phyloP scores from a whole-genome alignment of 2,797 vertebrate genomes.

The Gymnocypris eckloni region DNA sequence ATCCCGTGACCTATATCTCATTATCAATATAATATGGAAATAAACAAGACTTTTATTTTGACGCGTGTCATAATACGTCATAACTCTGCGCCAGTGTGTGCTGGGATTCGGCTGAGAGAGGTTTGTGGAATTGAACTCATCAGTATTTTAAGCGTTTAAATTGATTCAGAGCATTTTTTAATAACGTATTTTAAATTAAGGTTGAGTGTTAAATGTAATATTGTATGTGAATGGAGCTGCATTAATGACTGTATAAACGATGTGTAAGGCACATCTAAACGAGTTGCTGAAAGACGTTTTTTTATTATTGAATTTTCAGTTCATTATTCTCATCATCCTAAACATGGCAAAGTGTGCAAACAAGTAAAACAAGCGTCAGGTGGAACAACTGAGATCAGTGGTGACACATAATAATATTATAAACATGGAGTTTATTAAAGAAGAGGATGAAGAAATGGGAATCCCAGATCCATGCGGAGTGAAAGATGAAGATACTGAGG shows the following conservation, averaged over 20 bases:
- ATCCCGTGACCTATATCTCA: background rate
- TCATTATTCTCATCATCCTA: background rate
- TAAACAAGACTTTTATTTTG: background rate
- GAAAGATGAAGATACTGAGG: background rate
- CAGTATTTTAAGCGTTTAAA: background rate
- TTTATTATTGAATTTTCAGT: background rate
- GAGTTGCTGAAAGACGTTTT: background rate
- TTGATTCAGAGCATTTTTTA: background rate
- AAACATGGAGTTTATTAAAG: constrained; percentile 23
- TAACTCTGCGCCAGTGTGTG: no score
- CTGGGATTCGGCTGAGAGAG: background rate
- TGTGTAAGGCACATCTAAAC: background rate
- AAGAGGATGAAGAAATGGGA: background rate
- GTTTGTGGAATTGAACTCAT: background rate
- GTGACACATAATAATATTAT: background rate
- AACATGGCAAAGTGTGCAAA: background rate
- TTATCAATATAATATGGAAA: background rate
- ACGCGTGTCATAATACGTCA: background rate
- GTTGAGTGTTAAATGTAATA: background rate
- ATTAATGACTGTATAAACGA: background rate
- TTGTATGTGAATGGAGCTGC: background rate
- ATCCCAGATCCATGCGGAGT: background rate
- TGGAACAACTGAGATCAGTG: background rate
- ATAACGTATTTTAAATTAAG: background rate
- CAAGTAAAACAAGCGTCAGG: background rate